Evolutionary conservation across 2,797 vertebrate species (phyloP), one percentile per base, ranked within the genome.

Genomic region (Molossus molossus): DNA sequence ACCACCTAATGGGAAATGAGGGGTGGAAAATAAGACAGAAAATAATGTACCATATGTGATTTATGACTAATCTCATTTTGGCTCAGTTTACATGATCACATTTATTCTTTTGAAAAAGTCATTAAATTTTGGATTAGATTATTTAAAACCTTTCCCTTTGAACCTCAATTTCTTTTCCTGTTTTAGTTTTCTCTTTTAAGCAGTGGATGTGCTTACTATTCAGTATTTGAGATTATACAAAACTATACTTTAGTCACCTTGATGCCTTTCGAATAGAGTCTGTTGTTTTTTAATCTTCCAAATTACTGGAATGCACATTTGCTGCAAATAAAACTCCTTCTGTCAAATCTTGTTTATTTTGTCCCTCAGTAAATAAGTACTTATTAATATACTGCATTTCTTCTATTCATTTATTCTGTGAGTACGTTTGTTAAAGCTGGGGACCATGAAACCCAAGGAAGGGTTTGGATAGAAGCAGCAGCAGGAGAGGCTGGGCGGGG

Each of bases 61-160:
- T 95, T 79, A 76, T 72, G 60, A 76, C 14, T 81, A 55, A 75
- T 12, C 53, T 90, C 62, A 77, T 93, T 90, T 91, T 70, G 60
- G 23, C 33, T 83, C 88, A 64, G 80, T 33, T 95, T 88, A 69
- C n/a, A 50, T 92, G 13, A 87, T 84, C 62, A 91, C 83, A 91
- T 73, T 69, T 88, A 65, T 45, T 92, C 55, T 90, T 89, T 83
- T 86, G 85, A 94, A 95, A 96, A 95, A 87, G 64, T 48, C 58
- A 67, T 76, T 95, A 62, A n/a, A 33, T 83, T 92, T 92, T 89
- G 13, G 29, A 48, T 81, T 58, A 89, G 0, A 77, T 92, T 70
- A 94, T 45, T 23, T 75, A 48, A 93, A 89, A 58, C 21, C 6
- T 75, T n/a, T 91, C 9, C 13, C n/a, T 94, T 91, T 89, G 27